Conservation (phyloP, 2,888 invertebrate species). For the Patella pellucida region DNA sequence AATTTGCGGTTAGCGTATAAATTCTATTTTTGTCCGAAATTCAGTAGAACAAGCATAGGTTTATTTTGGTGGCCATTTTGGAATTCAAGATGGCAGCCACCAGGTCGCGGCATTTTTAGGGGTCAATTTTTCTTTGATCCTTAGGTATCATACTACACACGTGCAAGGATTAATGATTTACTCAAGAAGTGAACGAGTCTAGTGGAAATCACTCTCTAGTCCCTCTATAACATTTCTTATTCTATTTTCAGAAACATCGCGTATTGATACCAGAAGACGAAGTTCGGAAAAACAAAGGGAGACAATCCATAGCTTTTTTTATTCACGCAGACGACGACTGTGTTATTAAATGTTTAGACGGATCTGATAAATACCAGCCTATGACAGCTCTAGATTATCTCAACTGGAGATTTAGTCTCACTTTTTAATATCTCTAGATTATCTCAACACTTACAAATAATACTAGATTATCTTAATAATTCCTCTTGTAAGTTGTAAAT, state of each 20-base stretch:
- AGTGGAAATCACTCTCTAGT: not conserved
- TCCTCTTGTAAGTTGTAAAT: too few species aligned
- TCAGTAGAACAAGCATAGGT: too few species aligned
- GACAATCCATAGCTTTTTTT: slow-evolving; percentile 49
- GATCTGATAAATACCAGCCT: slow-evolving; percentile 41
- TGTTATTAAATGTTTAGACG: slow-evolving; percentile 45
- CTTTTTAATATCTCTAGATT: not conserved
- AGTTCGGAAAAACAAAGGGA: slow-evolving; percentile 17
- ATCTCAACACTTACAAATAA: not conserved
- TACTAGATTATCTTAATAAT: too few species aligned
- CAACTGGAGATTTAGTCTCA: slow-evolving; percentile 17
- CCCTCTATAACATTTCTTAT: not conserved
- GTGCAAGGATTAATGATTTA: too few species aligned
- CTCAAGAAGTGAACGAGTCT: too few species aligned
- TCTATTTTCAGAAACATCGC: slow-evolving; percentile 43
- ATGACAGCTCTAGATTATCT: slow-evolving; percentile 38
- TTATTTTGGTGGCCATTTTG: too few species aligned
- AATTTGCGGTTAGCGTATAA: too few species aligned
- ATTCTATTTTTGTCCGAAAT: too few species aligned
- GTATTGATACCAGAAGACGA: slow-evolving; percentile 39
- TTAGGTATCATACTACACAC: too few species aligned
- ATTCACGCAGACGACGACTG: slow-evolving; percentile 45
- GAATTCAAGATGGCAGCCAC: too few species aligned
- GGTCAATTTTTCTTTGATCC: too few species aligned
- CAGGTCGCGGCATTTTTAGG: too few species aligned